Percentiles rank a stretch among this genome's conserved stretches.
phyloP scores from a whole-genome alignment of 2,797 vertebrate species.

The Catharus ustulatus region DNA sequence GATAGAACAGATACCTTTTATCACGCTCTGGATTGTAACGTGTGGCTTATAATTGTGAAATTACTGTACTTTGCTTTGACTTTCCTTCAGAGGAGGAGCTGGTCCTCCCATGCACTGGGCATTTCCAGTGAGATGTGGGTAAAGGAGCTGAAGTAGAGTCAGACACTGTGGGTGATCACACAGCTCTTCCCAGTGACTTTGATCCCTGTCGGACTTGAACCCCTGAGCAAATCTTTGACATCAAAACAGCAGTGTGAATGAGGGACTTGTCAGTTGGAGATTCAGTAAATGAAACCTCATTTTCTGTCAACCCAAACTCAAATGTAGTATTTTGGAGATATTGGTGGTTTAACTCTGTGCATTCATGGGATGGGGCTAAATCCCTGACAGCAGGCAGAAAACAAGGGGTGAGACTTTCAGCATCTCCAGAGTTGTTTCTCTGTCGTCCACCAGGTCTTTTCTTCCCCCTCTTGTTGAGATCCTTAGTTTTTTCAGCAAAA shows the following conservation, averaged over 20 bases:
- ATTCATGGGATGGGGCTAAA: neutral
- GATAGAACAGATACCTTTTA: too few relatives aligned
- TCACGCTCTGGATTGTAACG: too few relatives aligned
- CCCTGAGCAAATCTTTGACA: neutral
- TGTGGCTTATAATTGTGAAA: too few relatives aligned
- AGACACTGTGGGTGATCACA: neutral
- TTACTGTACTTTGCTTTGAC: too few relatives aligned
- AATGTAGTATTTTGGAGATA: neutral
- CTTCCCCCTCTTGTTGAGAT: neutral
- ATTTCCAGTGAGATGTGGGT: neutral
- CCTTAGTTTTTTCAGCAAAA: neutral
- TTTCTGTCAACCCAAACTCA: neutral
- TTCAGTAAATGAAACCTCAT: neutral
- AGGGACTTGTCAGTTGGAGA: neutral
- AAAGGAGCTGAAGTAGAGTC: neutral
- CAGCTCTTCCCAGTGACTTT: neutral
- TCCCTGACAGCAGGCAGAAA: neutral
- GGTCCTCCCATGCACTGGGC: neutral
- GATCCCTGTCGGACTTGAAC: neutral
- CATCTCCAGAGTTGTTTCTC: neutral
- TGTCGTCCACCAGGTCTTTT: neutral
- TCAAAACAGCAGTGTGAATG: neutral
- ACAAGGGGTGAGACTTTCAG: neutral
- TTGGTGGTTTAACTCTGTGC: fast-evolving
- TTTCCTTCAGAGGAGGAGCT: fast-evolving